Evolutionary conservation across 2,888 invertebrate species (phyloP), one percentile per base, ranked within the genome.

Genomic region (Uropetala carovei): DNA sequence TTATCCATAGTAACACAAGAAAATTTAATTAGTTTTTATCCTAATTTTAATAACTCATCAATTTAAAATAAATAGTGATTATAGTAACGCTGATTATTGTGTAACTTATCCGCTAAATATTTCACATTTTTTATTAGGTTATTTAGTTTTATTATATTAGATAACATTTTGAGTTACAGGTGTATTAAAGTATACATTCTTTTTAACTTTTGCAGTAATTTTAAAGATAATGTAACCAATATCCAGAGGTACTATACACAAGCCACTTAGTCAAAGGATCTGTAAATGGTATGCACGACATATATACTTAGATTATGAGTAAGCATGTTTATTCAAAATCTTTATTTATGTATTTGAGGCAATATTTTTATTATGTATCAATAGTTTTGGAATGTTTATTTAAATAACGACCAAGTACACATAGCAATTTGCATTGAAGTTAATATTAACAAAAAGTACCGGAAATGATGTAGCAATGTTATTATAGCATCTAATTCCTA

Each of bases 201-300:
- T 8, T 27, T 10, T 75, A n/a, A 13, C 22, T 27, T 75, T 75
- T 27, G 27, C 27, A 27, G 75, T 75, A 27, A 27, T 27, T 75
- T 43, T 75, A 75, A 75, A 75, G 75, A 75, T 75, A 9, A 75
- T 75, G 22, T 75, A 18, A 27, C 75, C 75, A 75, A 75, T 75
- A 75, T 75, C 75, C 75, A 75, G 75, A 75, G 75, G 22, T 75
- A 75, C 75, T 75, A 13, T 27, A 13, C 22, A 27, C 75, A 27
- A 75, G 27, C 4, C 4, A 75, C 27, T 27, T 75, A 27, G 22
- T 75, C 11, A 11, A 27, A 27, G 27, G 75, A 75, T 75, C 68
- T 75, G 11, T 22, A 27, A 75, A 27, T 14, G 9, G 27, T 75
- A 75, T 75, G 75, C 75, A 27, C 27, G 75, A 13, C 27, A 27